These are phyloP conservation scores for Eolophus roseicapilla DNA, from an alignment of 2,113 vertebrate genomes.

Conservation along the genomic window DNA sequence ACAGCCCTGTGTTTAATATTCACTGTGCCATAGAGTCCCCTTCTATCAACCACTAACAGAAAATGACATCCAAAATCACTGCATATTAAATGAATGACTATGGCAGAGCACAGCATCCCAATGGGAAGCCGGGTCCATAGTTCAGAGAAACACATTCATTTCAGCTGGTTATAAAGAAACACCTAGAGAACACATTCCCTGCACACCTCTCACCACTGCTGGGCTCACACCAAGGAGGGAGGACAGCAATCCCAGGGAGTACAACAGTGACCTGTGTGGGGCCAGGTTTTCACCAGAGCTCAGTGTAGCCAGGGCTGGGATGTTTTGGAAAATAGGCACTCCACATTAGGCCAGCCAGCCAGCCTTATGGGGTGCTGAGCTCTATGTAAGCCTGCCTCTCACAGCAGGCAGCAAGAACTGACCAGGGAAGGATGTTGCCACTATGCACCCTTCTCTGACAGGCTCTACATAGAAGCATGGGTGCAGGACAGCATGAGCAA, in stretches of 20 bases:
- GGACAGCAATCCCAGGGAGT: background rate
- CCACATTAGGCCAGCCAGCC: no score
- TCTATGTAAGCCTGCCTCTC: background rate
- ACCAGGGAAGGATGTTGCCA: background rate
- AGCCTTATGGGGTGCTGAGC: background rate
- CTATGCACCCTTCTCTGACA: background rate
- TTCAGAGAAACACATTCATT: background rate
- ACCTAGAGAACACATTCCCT: background rate
- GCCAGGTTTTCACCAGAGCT: background rate
- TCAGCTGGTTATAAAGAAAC: background rate
- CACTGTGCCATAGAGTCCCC: background rate
- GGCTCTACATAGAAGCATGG: fast-evolving
- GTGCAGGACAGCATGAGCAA: background rate
- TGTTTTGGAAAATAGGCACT: background rate
- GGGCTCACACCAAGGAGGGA: background rate
- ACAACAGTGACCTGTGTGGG: background rate
- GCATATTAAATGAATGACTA: background rate
- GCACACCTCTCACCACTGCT: background rate
- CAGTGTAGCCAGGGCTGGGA: background rate
- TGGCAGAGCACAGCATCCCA: background rate
- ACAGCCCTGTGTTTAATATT: background rate
- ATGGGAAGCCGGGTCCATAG: background rate
- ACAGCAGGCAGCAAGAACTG: background rate
- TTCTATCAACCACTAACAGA: background rate
- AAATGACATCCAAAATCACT: background rate